Evolutionary conservation across 2,113 vertebrate species (phyloP).

Genomic region (Microcebus griseorufus): DNA sequence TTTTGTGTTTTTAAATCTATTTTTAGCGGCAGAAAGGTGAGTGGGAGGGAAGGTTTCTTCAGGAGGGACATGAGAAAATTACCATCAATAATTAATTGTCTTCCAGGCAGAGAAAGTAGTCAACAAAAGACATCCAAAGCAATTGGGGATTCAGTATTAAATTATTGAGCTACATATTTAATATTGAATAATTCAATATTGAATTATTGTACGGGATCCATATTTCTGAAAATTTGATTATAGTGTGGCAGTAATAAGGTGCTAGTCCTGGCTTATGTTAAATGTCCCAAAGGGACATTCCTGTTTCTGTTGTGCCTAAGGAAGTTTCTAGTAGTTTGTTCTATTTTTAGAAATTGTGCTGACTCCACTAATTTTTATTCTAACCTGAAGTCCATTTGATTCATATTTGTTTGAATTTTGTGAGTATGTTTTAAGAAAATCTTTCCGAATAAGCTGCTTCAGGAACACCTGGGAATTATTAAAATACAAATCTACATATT

Average conservation of each 20-base stretch:
- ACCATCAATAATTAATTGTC: conserved; percentile 53
- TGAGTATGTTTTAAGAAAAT: background rate
- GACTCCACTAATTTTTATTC: background rate
- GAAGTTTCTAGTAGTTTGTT: conserved; percentile 41
- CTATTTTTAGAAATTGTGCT: background rate
- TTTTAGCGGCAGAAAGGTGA: background rate
- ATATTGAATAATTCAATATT: background rate
- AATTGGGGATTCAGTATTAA: background rate
- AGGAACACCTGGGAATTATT: background rate
- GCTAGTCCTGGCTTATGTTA: conserved; percentile 10
- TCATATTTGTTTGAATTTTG: conserved; percentile 42
- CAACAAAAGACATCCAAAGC: conserved; percentile 5
- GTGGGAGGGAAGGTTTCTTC: background rate
- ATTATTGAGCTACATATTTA: background rate
- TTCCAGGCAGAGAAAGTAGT: background rate
- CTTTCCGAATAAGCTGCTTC: background rate
- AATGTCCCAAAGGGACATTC: background rate
- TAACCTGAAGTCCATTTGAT: background rate
- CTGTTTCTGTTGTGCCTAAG: background rate
- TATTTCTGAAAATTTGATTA: conserved; percentile 40
- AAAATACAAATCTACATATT: background rate
- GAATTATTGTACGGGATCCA: background rate
- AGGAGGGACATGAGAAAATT: background rate
- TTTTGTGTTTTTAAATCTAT: background rate
- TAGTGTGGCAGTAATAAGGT: background rate